phyloP scores from a whole-genome alignment of 2,113 vertebrate species.

The Etia nguti region DNA sequence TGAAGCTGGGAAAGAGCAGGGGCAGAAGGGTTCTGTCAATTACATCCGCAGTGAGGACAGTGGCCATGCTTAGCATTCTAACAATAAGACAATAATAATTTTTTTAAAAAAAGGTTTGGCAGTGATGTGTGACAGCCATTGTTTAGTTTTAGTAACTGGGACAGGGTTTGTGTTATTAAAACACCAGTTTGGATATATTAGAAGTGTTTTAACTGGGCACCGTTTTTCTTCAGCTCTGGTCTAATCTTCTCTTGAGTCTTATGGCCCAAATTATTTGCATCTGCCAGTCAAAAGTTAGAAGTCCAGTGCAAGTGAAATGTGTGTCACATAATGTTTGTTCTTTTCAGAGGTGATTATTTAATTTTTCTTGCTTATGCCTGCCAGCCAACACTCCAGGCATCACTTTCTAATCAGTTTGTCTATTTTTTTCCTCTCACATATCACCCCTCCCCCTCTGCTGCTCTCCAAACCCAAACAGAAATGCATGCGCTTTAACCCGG shows the following conservation, averaged over 20 bases:
- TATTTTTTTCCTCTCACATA: not conserved
- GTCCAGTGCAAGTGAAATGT: not conserved
- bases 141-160: not conserved
- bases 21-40: not conserved
- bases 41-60: not conserved
- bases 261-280: not conserved
- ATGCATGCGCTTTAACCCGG: conserved; percentile 88
- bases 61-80: not conserved
- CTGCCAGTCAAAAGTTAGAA: not conserved
- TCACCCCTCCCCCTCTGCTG: not conserved
- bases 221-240: not conserved
- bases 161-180: not conserved
- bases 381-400: not conserved
- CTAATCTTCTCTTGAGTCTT: not conserved
- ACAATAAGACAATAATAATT: not conserved
- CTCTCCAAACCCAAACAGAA: conserved; percentile 73
- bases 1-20: not conserved
- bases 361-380: not conserved
- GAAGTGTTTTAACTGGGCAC: not conserved
- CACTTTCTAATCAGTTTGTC: not conserved
- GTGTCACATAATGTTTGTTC: not conserved
- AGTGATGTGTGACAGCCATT: not conserved
- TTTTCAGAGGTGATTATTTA: not conserved
- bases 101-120: not conserved
- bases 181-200: not conserved